Conservation (phyloP, 2,888 invertebrate species). For the Machimus rusticus region DNA sequence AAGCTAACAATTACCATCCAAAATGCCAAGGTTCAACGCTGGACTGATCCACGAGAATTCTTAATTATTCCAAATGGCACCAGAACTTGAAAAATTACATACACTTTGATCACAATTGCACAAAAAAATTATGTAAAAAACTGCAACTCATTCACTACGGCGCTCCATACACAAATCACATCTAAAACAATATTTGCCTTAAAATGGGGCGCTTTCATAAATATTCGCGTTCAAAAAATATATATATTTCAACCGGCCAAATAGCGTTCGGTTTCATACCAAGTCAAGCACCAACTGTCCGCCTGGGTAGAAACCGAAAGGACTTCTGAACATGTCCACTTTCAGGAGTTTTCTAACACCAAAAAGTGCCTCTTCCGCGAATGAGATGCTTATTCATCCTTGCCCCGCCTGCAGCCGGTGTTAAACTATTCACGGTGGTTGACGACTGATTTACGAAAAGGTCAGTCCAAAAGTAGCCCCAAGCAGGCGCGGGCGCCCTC, state of each 20-base stretch:
- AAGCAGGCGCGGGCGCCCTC: not conserved
- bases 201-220: not conserved
- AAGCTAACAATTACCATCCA: not conserved
- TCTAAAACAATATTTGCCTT: not conserved
- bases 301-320: not conserved
- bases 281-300: not conserved
- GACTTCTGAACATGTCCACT: not conserved
- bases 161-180: not conserved
- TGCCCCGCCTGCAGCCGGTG: not conserved
- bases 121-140: not conserved
- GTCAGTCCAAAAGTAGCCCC: not conserved
- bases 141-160: not conserved
- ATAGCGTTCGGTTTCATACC: not conserved
- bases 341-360: not conserved
- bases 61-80: not conserved
- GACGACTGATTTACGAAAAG: not conserved
- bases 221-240: not conserved
- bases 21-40: not conserved
- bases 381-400: conserved; percentile 1
- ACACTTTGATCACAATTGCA: not conserved
- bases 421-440: not conserved
- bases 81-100: not conserved
- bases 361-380: not conserved
- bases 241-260: not conserved
- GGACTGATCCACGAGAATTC: not conserved